Conservation (phyloP, 2,113 vertebrate species). For the Sceloporus tristichus region DNA sequence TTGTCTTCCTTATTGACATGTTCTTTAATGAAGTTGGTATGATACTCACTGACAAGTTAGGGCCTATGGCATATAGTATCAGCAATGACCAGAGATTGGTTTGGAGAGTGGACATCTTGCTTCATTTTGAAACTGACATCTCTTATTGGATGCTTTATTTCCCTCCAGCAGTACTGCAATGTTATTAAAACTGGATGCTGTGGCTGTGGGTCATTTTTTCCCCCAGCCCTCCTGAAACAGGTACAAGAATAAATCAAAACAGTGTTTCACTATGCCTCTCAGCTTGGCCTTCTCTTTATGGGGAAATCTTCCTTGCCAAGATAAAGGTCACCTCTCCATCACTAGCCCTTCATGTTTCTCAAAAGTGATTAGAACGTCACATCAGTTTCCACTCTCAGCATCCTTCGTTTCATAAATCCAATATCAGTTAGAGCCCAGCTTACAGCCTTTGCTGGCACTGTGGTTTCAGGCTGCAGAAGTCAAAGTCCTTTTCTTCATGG, state of each 20-base stretch:
- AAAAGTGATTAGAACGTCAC: constrained; percentile 56
- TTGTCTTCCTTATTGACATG: background rate
- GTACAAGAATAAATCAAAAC: constrained; percentile 52
- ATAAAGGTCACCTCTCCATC: constrained; percentile 68
- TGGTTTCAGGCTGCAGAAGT: constrained; percentile 35
- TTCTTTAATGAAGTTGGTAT: constrained; percentile 17
- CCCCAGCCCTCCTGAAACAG: background rate
- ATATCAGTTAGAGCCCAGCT: constrained; percentile 24
- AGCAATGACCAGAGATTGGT: constrained; percentile 47
- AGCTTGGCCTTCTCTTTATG: constrained; percentile 51
- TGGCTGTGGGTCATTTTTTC: constrained; percentile 39
- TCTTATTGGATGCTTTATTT: constrained; percentile 52
- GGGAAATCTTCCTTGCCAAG: constrained; percentile 45
- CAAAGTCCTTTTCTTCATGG: constrained; percentile 18
- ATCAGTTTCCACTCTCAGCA: constrained; percentile 51
- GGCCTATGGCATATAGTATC: constrained; percentile 46
- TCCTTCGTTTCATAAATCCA: constrained; percentile 51
- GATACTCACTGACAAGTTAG: constrained; percentile 57
- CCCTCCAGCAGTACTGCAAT: constrained; percentile 46
- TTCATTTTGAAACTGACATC: constrained; percentile 55
- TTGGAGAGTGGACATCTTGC: constrained; percentile 31
- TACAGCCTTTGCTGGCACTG: background rate
- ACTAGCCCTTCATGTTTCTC: constrained; percentile 53
- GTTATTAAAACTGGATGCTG: constrained; percentile 51
- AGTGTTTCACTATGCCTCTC: constrained; percentile 29